Evolutionary conservation across 2,888 invertebrate species (phyloP), one percentile per base, ranked within the genome.

Genomic region (Shargacucullia verbasci): DNA sequence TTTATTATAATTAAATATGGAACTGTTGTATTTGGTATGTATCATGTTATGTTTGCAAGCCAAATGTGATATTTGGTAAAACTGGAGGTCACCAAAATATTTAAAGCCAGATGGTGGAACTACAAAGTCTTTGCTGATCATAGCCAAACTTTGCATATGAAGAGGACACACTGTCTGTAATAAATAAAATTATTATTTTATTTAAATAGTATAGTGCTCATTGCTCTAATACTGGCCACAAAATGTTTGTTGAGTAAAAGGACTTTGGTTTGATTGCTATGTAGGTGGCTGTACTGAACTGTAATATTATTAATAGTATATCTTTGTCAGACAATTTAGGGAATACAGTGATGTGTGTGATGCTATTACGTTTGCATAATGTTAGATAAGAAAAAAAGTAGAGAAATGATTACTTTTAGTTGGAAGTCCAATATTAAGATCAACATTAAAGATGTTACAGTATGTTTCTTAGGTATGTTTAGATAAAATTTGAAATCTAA

Each of bases 371-470:
- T n/a, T n/a, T n/a, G n/a, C n/a, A n/a, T n/a, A n/a, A 5, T 13
- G 1, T 15, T 33, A 6, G 2, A 43, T 14, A 8, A 33, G 38
- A 47, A 48, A 37, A 2, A 34, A 12, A 29, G n/a, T 41, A 31
- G 12, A 91, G 20, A 20, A 20, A 3, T n/a, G 13, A 5, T 1
- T 92, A 97, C 97, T 85, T 94, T 86, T 62, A 97, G 82, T 82
- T 94, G 94, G 69, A 95, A 96, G 81, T 96, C 95, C 71, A 96
- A 83, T 34, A 94, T 89, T 68, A 96, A 81, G 57, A 96, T 82
- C 40, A 96, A 77, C 57, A 95, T 88, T 5, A 96, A 76, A 8
- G 95, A 95, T 40, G 90, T 77, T n/a, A 97, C 87, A 52, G 91
- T 91, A 72, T 92, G 88, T 38, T 91, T 83, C 37, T 90, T 84